These are phyloP conservation scores for Falco punctatus DNA, from an alignment of 2,113 vertebrate species.

Conservation along the genomic window DNA sequence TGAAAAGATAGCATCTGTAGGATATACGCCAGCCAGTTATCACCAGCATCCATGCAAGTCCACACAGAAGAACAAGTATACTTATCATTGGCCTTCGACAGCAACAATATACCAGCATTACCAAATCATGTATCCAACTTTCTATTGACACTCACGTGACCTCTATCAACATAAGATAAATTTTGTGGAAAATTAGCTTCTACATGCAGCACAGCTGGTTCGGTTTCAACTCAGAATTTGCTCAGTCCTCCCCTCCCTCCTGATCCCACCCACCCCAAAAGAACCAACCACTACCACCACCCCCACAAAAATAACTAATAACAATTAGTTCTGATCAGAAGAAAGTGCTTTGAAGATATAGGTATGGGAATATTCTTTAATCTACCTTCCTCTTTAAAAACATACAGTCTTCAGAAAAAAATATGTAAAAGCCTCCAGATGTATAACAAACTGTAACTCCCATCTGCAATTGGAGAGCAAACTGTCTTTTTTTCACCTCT, in stretches of 20 bases:
- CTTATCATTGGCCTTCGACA: neutral
- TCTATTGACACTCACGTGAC: rapidly evolving
- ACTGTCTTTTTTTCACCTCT: neutral
- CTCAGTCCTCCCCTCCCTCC: rapidly evolving
- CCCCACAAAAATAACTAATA: rapidly evolving
- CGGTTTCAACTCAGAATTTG: neutral
- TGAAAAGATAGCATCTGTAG: neutral
- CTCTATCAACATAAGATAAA: neutral
- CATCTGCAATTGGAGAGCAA: neutral
- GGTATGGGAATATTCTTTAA: neutral
- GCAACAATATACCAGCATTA: neutral
- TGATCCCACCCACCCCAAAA: neutral
- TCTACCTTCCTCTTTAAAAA: neutral
- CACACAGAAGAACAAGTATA: neutral
- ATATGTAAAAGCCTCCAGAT: neutral
- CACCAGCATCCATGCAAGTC: neutral
- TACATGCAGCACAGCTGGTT: neutral
- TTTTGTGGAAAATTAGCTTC: neutral
- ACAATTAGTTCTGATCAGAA: neutral
- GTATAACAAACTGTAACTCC: neutral
- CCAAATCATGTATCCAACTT: neutral
- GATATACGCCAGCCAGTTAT: neutral
- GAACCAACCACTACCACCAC: neutral
- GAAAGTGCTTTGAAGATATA: neutral
- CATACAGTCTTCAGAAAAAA: neutral